Conservation (phyloP, 2,797 vertebrate genomes). For the Lepilemur ruficaudatus region DNA sequence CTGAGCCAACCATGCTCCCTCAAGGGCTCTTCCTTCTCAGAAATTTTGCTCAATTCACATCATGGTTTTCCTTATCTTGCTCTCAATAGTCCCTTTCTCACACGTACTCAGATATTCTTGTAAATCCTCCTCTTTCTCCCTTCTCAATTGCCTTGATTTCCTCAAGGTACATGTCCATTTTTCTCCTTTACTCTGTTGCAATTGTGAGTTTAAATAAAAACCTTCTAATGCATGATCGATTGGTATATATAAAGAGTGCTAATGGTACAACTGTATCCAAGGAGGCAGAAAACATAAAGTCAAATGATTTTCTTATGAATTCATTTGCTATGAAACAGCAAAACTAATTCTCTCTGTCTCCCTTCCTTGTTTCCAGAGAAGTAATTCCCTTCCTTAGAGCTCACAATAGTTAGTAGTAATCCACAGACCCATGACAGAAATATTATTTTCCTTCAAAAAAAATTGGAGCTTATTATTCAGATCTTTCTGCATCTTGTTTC, state of each 20-base stretch:
- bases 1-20: background rate
- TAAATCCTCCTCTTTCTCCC: background rate
- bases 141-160: background rate
- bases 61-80: background rate
- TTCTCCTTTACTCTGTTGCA: background rate
- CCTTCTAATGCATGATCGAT: background rate
- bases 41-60: background rate
- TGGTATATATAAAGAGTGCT: background rate
- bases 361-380: background rate
- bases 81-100: background rate
- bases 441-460: background rate
- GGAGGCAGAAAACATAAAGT: background rate
- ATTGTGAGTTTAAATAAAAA: background rate
- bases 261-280: background rate
- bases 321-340: background rate
- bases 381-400: background rate
- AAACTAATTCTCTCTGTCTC: background rate
- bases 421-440: background rate
- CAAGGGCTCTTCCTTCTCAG: background rate
- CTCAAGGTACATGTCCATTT: background rate
- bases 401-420: background rate
- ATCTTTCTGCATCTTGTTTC: background rate
- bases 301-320: background rate
- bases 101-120: background rate
- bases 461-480: background rate